Percentiles rank a stretch among this genome's conserved stretches.
These are phyloP conservation scores for Borostomias antarcticus DNA, from an alignment of 2,797 vertebrate genomes.

Conservation along the genomic window DNA sequence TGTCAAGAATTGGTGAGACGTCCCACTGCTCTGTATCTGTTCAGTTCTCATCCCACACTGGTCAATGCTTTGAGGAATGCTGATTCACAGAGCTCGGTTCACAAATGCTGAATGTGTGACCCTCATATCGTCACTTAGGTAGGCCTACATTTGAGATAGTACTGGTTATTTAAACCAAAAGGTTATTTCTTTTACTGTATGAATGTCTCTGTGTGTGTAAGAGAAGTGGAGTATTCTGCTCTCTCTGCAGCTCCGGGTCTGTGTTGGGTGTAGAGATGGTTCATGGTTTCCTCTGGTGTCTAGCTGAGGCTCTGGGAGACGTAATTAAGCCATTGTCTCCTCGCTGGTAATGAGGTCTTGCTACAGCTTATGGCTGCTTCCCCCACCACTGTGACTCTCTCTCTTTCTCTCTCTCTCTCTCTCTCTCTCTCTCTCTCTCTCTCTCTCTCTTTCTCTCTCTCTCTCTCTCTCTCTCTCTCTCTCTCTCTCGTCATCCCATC, in stretches of 20 bases:
- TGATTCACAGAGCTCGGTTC: not conserved
- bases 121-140: too few relatives aligned
- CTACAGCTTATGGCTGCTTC: constrained; percentile 10
- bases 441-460: constrained; percentile 15
- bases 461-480: constrained; percentile 9
- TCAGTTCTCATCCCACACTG: too few relatives aligned
- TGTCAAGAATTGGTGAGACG: constrained; percentile 38
- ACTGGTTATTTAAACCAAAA: too few relatives aligned
- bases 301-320: constrained; percentile 38
- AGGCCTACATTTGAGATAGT: too few relatives aligned
- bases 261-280: constrained; percentile 16
- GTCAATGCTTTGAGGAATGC: constrained; percentile 2
- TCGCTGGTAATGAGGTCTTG: constrained; percentile 41
- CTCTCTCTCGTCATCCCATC: constrained; percentile 14
- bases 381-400: constrained; percentile 4
- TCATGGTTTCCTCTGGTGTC: constrained; percentile 39
- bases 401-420: constrained; percentile 31
- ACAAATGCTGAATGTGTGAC: too few relatives aligned
- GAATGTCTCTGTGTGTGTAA: not conserved
- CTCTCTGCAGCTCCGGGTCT: not conserved
- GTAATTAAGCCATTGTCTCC: constrained; percentile 55
- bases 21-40: too few relatives aligned
- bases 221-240: not conserved
- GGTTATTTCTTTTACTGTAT: too few relatives aligned
- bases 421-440: constrained; percentile 17